Conservation (phyloP, 2,888 invertebrate species). For the Trichopria drosophilae region DNA sequence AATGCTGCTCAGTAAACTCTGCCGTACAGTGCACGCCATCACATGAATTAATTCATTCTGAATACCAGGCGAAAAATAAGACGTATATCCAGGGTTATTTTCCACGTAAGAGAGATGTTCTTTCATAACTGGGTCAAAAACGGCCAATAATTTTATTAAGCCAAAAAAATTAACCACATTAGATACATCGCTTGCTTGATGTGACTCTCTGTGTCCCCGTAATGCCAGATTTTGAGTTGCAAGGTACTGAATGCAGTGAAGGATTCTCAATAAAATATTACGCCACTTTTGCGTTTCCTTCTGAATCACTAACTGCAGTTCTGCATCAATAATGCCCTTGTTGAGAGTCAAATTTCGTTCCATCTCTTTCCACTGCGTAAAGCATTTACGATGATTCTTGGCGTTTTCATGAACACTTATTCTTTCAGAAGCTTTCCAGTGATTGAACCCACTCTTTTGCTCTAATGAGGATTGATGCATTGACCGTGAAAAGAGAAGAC, state of each 20-base stretch:
- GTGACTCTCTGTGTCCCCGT: slow-evolving; percentile 6
- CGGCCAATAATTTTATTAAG: slow-evolving; percentile 4
- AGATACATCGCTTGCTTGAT: background rate
- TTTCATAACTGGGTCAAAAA: background rate
- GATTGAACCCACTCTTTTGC: slow-evolving; percentile 13
- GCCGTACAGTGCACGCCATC: slow-evolving; percentile 13
- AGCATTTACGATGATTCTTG: slow-evolving; percentile 3
- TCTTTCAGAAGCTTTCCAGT: slow-evolving; percentile 17
- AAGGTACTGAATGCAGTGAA: slow-evolving; percentile 18
- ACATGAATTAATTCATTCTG: slow-evolving; percentile 18
- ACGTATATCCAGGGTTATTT: slow-evolving; percentile 13
- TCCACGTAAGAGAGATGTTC: slow-evolving; percentile 2
- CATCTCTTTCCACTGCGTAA: slow-evolving; percentile 15
- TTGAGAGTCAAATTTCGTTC: slow-evolving; percentile 5
- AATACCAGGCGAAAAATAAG: slow-evolving; percentile 3
- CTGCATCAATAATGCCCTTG: slow-evolving; percentile 1
- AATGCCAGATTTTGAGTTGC: slow-evolving; percentile 11
- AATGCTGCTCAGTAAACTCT: slow-evolving; percentile 9
- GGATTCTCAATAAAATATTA: slow-evolving; percentile 6
- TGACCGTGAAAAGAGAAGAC: slow-evolving; percentile 6
- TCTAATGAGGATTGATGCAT: slow-evolving; percentile 8
- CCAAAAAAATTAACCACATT: slow-evolving; percentile 10
- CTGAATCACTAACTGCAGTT: slow-evolving; percentile 3
- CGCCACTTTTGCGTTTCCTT: slow-evolving; percentile 16
- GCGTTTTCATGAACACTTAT: background rate